Base-by-base conservation (phyloP, 1,140 invertebrate species). In the Drusus annulatus region DNA sequence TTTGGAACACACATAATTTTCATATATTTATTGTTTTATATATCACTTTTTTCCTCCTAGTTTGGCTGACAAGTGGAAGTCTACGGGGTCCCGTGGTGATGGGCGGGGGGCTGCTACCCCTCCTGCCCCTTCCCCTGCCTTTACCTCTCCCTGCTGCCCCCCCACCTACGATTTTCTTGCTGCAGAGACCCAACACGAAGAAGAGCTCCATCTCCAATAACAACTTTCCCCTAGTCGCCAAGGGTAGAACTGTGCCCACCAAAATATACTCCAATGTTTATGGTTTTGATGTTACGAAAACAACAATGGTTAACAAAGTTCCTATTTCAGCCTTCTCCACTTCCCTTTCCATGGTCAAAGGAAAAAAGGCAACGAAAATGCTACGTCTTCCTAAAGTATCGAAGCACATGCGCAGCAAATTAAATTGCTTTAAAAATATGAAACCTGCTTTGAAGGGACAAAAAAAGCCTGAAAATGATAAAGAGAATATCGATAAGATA, bases 271-370 rank as follows among this genome's bases (percentile, higher is more conserved):
- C 85, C 79, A 87, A 85, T 58, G 50, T 79, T 75, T 78, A 78
- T 28, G 82, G 79, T 15, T 52, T 80, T 13, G 82, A 76, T 16
- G 63, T 88, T 16, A 92, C 91, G 0, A 89, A 89, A 86, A 94
- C 93, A 2, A 93, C 93, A 21, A 93, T 93, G 90, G 89, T 92
- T 2, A 94, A 94, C 86, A 94, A 94, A 87, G 90, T 94, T 83
- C 93, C 93, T 28, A 94, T 94, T 86, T 92, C 93, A 21, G 93
- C 93, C 19, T 90, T 93, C 81, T 89, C 90, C 13, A 86, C 83
- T 68, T 87, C 90, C 73, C 80, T 90, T 84, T 88, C 89, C 77
- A 84, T 84, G 52, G 74, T 81, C 8, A 88, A 86, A 84, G 84
- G 75, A 23, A 91, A 89, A 80, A 88, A 85, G 3, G 31, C 51